Evolutionary conservation across 2,888 invertebrate genomes (phyloP).

Genomic region (Antitype chi): DNA sequence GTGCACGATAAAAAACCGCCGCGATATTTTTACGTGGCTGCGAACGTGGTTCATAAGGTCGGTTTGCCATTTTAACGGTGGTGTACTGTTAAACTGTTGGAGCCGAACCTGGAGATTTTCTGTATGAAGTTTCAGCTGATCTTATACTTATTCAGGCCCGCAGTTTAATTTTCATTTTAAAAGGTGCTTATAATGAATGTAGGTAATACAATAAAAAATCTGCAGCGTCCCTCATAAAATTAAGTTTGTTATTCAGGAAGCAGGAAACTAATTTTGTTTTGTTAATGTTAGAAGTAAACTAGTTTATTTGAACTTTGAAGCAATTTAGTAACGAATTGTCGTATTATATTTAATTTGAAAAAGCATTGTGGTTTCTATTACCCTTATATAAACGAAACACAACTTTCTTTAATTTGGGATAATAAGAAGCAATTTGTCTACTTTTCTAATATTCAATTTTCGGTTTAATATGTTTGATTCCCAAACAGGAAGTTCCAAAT

Average conservation of each 20-base stretch:
- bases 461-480: slow-evolving; percentile 24
- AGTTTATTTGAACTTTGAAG: background rate
- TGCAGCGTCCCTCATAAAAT: background rate
- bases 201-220: background rate
- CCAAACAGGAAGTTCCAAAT: slow-evolving; percentile 57
- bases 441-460: slow-evolving; percentile 12
- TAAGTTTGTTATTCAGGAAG: background rate
- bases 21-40: too few relatives aligned
- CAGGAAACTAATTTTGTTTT: slow-evolving; percentile 19
- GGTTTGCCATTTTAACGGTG: background rate
- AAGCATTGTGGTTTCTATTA: slow-evolving; percentile 51
- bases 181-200: background rate
- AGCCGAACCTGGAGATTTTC: background rate
- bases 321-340: slow-evolving; percentile 39
- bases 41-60: too few relatives aligned
- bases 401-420: slow-evolving; percentile 48
- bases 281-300: background rate
- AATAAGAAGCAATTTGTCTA: slow-evolving; percentile 45
- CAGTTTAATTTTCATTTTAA: background rate
- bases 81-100: background rate
- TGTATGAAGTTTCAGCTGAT: background rate
- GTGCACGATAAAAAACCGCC: too few relatives aligned
- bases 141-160: background rate
- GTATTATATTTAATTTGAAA: slow-evolving; percentile 47
- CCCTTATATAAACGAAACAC: slow-evolving; percentile 26